phyloP scores from a whole-genome alignment of 2,797 vertebrate genomes.

The Oryzias sinensis region DNA sequence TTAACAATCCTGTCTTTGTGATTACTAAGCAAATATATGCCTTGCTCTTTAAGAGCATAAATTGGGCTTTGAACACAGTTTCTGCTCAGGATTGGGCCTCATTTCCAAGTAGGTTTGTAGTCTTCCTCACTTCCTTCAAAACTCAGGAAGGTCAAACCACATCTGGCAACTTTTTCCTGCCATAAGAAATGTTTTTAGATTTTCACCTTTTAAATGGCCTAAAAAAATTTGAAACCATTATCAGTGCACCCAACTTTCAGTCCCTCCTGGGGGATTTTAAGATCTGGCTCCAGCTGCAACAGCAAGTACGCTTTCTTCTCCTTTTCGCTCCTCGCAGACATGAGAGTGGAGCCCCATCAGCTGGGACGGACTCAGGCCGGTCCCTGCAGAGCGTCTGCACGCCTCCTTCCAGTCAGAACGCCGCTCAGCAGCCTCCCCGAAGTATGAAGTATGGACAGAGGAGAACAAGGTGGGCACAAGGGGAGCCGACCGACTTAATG shows the following conservation, averaged over 20 bases:
- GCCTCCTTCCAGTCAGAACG: conserved; percentile 77
- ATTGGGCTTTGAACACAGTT: conserved; percentile 60
- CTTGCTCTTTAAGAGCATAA: conserved; percentile 68
- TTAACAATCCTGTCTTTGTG: conserved; percentile 71
- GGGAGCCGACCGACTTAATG: conserved; percentile 84
- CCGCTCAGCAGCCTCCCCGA: conserved; percentile 70
- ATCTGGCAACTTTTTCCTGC: conserved; percentile 40
- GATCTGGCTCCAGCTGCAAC: conserved; percentile 34
- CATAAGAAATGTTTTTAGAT: conserved; percentile 30
- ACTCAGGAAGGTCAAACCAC: conserved; percentile 49
- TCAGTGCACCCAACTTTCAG: conserved; percentile 16
- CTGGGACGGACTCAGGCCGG: conserved; percentile 16
- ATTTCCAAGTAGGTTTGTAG: conserved; percentile 31
- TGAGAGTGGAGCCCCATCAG: conserved; percentile 39
- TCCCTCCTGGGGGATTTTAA: conserved; percentile 23
- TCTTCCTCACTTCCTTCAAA: conserved; percentile 16
- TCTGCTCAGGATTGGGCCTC: conserved; percentile 48
- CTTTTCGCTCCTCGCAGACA: conserved; percentile 17
- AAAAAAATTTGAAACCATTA: conserved; percentile 19
- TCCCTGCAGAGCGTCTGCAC: conserved; percentile 51
- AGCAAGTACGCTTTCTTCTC: conserved; percentile 29
- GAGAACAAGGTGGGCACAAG: conserved; percentile 81
- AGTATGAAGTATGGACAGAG: conserved; percentile 83
- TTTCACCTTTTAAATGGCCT: conserved; percentile 14
- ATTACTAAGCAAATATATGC: conserved; percentile 73